These are phyloP conservation scores for Calliphora vomitoria DNA, from an alignment of 2,888 invertebrate species.

Conservation along the genomic window DNA sequence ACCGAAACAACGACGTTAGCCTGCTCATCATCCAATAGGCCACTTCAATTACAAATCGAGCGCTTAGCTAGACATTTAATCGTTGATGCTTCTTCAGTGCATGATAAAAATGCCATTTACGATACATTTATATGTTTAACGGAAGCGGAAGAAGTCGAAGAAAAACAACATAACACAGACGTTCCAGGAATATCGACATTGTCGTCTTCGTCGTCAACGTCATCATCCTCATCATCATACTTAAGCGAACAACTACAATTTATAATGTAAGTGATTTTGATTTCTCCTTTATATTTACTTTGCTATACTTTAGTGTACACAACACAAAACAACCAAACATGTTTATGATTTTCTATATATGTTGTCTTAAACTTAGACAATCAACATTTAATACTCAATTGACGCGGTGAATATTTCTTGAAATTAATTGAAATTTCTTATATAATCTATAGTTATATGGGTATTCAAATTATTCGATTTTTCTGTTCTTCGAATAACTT, in stretches of 20 bases:
- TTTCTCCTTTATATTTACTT: constrained; percentile 45
- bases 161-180: constrained; percentile 48
- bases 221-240: constrained; percentile 51
- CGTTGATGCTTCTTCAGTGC: constrained; percentile 74
- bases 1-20: constrained; percentile 26
- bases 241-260: constrained; percentile 75
- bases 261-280: constrained; percentile 75
- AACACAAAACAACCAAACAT: constrained; percentile 12
- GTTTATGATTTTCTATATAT: constrained; percentile 40
- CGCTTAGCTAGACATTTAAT: constrained; percentile 77
- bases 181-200: constrained; percentile 54
- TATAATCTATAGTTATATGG: no score
- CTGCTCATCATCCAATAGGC: constrained; percentile 72
- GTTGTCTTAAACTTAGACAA: constrained; percentile 28
- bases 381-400: constrained; percentile 38
- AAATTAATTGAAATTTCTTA: no score
- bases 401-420: background rate
- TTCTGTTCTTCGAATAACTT: no score
- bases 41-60: constrained; percentile 79
- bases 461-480: no score
- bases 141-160: constrained; percentile 73
- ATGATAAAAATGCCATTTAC: constrained; percentile 77
- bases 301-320: background rate
- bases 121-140: constrained; percentile 74
- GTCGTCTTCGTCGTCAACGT: constrained; percentile 10